These are phyloP conservation scores for Helarctos malayanus DNA, from an alignment of 2,797 vertebrate species.

Conservation along the genomic window DNA sequence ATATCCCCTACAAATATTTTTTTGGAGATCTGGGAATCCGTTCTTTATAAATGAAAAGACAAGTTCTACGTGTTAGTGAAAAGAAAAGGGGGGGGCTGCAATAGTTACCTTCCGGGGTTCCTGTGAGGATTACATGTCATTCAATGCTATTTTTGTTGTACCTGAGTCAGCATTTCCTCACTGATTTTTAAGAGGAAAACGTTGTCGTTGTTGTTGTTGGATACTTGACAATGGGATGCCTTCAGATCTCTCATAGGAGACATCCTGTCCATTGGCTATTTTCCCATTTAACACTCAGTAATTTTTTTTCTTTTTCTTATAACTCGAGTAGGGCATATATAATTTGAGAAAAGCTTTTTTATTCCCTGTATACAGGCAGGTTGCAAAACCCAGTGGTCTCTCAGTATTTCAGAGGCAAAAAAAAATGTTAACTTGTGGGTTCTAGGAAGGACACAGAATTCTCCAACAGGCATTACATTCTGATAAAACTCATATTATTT, in stretches of 20 bases:
- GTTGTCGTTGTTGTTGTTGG: neutral
- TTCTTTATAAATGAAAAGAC: neutral
- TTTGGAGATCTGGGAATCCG: neutral
- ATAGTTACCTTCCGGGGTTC: neutral
- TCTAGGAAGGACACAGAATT: constrained; percentile 58
- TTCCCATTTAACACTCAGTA: neutral
- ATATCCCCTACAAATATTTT: neutral
- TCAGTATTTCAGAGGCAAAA: neutral
- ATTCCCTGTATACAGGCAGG: neutral
- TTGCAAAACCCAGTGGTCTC: neutral
- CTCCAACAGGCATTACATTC: constrained; percentile 52
- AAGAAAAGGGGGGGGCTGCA: neutral
- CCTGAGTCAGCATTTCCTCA: neutral
- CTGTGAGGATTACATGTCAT: neutral
- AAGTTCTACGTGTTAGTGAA: neutral
- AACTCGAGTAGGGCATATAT: neutral
- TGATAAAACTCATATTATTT: constrained; percentile 75
- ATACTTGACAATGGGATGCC: neutral
- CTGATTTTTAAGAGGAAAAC: constrained; percentile 45
- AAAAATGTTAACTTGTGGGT: constrained; percentile 54
- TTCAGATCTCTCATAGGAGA: neutral
- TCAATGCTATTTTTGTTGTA: neutral
- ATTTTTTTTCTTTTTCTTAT: neutral
- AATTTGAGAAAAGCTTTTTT: constrained; percentile 56
- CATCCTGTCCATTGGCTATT: neutral